Conservation (phyloP, 2,113 vertebrate genomes). For the Peromyscus californicus region DNA sequence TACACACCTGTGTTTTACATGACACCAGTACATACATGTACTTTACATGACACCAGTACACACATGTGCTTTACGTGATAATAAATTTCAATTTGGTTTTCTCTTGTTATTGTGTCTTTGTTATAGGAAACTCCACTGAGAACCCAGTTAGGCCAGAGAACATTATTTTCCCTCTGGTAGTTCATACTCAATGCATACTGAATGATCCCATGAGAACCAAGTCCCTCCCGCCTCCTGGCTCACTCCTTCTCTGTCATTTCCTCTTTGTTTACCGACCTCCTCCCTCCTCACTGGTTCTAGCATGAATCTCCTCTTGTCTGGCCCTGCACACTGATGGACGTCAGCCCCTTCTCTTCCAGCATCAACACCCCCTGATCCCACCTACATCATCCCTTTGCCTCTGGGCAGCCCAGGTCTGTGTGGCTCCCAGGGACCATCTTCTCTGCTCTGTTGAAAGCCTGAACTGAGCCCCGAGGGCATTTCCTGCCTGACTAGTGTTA, state of each 20-base stretch:
- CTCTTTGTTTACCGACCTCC: background rate
- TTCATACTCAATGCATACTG: background rate
- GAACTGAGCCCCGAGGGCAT: background rate
- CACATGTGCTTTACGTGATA: background rate
- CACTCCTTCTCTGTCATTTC: background rate
- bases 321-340: background rate
- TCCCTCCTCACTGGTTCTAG: background rate
- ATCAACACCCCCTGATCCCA: background rate
- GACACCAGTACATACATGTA: background rate
- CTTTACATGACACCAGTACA: background rate
- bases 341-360: background rate
- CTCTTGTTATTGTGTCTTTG: background rate
- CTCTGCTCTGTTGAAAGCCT: background rate
- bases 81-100: background rate
- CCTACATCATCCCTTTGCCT: background rate
- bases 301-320: background rate
- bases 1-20: background rate
- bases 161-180: background rate
- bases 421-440: background rate
- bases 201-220: background rate
- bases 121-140: background rate
- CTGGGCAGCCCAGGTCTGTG: background rate
- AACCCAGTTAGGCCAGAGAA: background rate
- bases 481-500: background rate
- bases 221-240: background rate